These are phyloP conservation scores for Brachyopa scutellaris DNA, from an alignment of 2,888 invertebrate species.

Conservation along the genomic window DNA sequence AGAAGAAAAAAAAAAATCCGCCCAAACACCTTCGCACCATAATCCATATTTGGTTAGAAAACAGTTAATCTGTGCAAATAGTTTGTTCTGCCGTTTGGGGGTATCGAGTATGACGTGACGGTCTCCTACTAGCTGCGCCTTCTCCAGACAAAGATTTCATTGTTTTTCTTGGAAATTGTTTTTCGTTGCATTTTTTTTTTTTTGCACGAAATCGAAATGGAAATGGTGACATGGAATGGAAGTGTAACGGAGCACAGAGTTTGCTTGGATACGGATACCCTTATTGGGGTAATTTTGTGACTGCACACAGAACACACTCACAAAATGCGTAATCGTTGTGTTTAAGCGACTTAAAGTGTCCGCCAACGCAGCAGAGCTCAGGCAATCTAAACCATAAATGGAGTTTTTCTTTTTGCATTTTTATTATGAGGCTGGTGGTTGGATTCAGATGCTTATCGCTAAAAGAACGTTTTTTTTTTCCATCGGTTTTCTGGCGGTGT, in stretches of 20 bases:
- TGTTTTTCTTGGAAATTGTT: slow-evolving; percentile 6
- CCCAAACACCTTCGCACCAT: slow-evolving; percentile 66
- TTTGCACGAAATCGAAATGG: slow-evolving; percentile 19
- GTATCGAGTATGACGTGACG: slow-evolving; percentile 19
- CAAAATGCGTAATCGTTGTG: slow-evolving; percentile 40
- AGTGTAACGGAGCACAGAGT: slow-evolving; percentile 8
- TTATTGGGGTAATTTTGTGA: slow-evolving; percentile 45
- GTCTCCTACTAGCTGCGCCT: slow-evolving; percentile 8
- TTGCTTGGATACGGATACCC: slow-evolving; percentile 32
- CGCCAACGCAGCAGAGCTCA: slow-evolving; percentile 47
- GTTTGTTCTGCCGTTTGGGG: slow-evolving; percentile 14
- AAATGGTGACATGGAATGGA: neutral
- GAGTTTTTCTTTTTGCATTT: slow-evolving; percentile 2
- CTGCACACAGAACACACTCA: slow-evolving; percentile 10
- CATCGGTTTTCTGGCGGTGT: no score
- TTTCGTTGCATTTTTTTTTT: slow-evolving; percentile 14
- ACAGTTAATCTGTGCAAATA: slow-evolving; percentile 68
- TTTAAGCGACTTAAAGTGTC: slow-evolving; percentile 34
- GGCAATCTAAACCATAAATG: slow-evolving; percentile 49
- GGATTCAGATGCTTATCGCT: neutral
- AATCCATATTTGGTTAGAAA: slow-evolving; percentile 60
- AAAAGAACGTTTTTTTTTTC: no score
- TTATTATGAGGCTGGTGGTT: slow-evolving; percentile 9
- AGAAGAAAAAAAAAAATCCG: slow-evolving; percentile 66
- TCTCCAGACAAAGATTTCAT: slow-evolving; percentile 8